Conservation (phyloP, 2,888 invertebrate species). For the Archips xylosteana region DNA sequence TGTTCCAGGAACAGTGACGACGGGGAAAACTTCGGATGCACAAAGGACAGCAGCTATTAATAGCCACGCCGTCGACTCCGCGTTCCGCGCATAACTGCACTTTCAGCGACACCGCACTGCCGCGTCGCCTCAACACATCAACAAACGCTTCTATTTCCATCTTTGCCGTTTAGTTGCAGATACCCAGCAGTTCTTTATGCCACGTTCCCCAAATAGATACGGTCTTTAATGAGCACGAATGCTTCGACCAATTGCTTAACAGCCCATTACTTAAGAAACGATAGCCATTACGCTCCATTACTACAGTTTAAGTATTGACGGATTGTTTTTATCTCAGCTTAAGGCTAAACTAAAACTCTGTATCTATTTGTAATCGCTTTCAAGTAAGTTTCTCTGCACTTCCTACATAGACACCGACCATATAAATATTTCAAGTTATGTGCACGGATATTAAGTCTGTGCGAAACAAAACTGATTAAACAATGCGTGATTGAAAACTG, state of each 20-base stretch:
- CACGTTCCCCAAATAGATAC: conserved; percentile 21
- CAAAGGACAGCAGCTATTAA: conserved; percentile 71
- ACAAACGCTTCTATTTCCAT: conserved; percentile 29
- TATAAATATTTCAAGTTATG: background rate
- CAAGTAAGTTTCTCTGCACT: background rate
- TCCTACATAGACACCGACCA: background rate
- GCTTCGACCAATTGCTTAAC: conserved; percentile 29
- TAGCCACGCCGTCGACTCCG: conserved; percentile 60
- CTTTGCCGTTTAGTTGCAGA: conserved; percentile 12
- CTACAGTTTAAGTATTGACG: conserved; percentile 34
- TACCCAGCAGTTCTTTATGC: conserved; percentile 25
- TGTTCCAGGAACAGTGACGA: conserved; percentile 61
- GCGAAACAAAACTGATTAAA: conserved; percentile 16
- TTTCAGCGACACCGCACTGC: conserved; percentile 42
- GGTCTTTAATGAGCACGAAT: conserved; percentile 25
- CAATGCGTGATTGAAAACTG: conserved; percentile 35
- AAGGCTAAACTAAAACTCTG: conserved; percentile 18
- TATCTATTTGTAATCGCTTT: conserved; percentile 20
- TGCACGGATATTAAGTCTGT: background rate
- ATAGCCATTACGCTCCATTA: conserved; percentile 34
- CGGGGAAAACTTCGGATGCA: conserved; percentile 56
- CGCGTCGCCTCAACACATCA: conserved; percentile 26
- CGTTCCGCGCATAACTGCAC: conserved; percentile 64
- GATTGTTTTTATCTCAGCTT: conserved; percentile 28
- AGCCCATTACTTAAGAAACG: conserved; percentile 31